Base-by-base conservation (phyloP, 2,888 invertebrate species). In the Spodoptera exigua region DNA sequence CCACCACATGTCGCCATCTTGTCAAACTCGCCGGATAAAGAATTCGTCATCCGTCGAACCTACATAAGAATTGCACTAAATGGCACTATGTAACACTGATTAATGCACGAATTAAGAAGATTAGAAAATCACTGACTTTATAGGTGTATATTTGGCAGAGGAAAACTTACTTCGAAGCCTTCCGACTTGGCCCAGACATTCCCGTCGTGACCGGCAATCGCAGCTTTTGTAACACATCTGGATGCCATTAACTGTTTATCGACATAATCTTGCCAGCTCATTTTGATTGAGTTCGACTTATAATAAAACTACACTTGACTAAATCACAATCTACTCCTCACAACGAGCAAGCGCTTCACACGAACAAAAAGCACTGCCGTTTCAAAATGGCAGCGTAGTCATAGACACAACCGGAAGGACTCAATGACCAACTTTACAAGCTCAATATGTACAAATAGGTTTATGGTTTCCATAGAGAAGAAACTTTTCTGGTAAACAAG, bases 201-300 rank as follows among this genome's bases (percentile, higher is more conserved):
- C 91, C 98, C 98, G 94, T 98, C 98, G 95, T 97, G 98, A 94
- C 98, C 98, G 91, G 97, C 98, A 94, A 98, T 98, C 90, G 98
- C 98, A 87, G 98, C 98, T 96, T 97, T 98, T 95, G 97, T 97
- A 89, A 98, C 98, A 96, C 98, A 98, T 95, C 97, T 97, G 94
- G 98, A 98, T 92, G 98, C 98, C 95, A 98, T 96, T 95, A 98
- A 97, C 96, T 98, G 98, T 96, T 98, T 98, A 96, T 98, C 98
- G 95, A 98, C 97, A 96, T 98, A 98, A 97, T 98, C 98, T 97
- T 98, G 98, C 98, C 98, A 98, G 97, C 98, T 98, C 98, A 98
- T 98, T 95, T 95, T 96, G 95, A 92, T 83, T 87, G 83, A 92
- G 93, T 93, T 93, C 92, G 87, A 90, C 90, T 91, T 89, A 91